Base-by-base conservation (phyloP, 2,888 invertebrate genomes). In the Synergus umbraculus region DNA sequence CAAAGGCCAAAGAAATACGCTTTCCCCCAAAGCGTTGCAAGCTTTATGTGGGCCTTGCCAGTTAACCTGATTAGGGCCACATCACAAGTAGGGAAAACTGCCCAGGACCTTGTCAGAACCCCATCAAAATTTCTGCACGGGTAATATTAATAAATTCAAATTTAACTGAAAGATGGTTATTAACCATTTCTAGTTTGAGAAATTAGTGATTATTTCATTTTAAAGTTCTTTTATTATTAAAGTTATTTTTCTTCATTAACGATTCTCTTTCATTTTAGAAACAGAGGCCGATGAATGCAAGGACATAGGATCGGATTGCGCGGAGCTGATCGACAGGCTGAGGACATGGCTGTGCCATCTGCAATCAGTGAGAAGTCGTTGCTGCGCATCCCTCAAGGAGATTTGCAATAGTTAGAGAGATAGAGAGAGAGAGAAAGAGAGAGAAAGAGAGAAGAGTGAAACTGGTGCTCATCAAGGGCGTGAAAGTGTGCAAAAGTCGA, bases 301-400 rank as follows among this genome's bases (percentile, higher is more conserved):
- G 84, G 92, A 92, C 84, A 86, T 87, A 81, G 91, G 90, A 82
- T 87, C 91, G 89, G 92, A 92, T 90, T 92, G 92, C 91, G 92
- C 92, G 87, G 92, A 92, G 88, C 88, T 91, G 90, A 92, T 92
- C 86, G 89, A 89, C 89, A 92, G 92, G 92, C 91, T 92, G 89
- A 89, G 90, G 88, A 90, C 90, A 89, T 92, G 92, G 92, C 91
- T 92, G 91, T 92, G 92, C 91, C 92, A 92, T 91, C 87, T 92
- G 86, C 91, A 91, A 91, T 91, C 92, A 87, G 90, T 92, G 87
- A 91, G 86, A 87, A 90, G 85, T 85, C 91, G 92, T 86, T 92
- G 92, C 89, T 92, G 92, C 88, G 91, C 91, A 84, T 92, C 92
- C 87, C 89, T 92, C 79, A 91, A 90, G 85, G 84, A 87, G 82